These are phyloP conservation scores for Pontoporia blainvillei DNA, from an alignment of 2,113 vertebrate genomes.

Conservation along the genomic window DNA sequence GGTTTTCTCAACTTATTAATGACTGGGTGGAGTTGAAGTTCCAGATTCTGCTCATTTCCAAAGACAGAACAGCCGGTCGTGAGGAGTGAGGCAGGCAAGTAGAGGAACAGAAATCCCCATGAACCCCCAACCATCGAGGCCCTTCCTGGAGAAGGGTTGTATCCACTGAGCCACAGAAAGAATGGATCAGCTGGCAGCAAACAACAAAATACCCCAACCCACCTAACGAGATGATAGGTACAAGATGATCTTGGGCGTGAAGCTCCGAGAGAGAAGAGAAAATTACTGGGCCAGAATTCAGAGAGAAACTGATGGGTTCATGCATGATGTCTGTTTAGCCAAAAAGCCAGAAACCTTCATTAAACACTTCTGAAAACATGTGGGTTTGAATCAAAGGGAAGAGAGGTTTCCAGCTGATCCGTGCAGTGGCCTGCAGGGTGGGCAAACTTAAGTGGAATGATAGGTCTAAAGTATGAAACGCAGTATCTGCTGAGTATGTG, in stretches of 20 bases:
- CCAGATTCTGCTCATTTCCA: background rate
- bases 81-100: background rate
- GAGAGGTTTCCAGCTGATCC: constrained; percentile 7
- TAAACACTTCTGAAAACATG: constrained; percentile 51
- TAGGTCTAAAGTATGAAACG: background rate
- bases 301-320: background rate
- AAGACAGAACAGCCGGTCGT: background rate
- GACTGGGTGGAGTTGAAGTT: background rate
- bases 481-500: background rate
- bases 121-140: background rate
- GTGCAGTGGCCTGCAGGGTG: background rate
- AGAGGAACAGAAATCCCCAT: background rate
- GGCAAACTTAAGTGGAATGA: background rate
- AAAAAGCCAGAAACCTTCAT: constrained; percentile 16
- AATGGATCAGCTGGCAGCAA: background rate
- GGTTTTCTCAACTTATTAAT: background rate
- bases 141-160: background rate
- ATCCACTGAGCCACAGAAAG: background rate
- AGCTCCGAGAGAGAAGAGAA: background rate
- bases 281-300: background rate
- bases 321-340: constrained; percentile 7
- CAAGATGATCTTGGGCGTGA: background rate
- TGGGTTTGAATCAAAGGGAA: constrained; percentile 29
- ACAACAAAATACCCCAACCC: background rate
- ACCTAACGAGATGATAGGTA: background rate